Evolutionary conservation across 1,140 invertebrate genomes (phyloP).

Genomic region (Ceratina calcarata): DNA sequence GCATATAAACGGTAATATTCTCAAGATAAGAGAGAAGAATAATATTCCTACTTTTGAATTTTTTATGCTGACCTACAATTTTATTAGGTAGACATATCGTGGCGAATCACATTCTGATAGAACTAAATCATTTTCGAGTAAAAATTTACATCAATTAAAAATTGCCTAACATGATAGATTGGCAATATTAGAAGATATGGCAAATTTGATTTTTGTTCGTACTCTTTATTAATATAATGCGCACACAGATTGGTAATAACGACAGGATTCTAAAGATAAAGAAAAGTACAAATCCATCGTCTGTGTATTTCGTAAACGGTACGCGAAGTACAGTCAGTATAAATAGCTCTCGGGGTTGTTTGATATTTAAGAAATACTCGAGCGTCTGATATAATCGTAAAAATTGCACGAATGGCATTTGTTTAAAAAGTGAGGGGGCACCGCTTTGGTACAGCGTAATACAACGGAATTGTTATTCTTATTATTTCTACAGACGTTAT

Average conservation of each 20-base stretch:
- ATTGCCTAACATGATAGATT: too few species aligned
- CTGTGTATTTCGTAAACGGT: neutral
- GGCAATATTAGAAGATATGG: too few species aligned
- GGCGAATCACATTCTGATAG: too few species aligned
- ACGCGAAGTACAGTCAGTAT: neutral
- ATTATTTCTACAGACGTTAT: constrained; percentile 50
- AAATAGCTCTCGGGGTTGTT: neutral
- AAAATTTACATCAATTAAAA: too few species aligned
- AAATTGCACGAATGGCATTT: neutral
- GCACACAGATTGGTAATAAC: too few species aligned
- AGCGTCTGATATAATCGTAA: constrained; percentile 22
- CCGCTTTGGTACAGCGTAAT: constrained; percentile 3
- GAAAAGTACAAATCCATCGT: too few species aligned
- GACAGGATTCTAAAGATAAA: too few species aligned
- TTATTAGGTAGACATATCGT: too few species aligned
- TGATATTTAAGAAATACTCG: constrained; percentile 25
- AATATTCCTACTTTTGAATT: neutral
- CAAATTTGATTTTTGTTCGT: too few species aligned
- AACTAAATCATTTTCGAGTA: too few species aligned
- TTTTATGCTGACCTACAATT: neutral
- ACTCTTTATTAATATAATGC: too few species aligned
- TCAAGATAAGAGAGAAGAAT: neutral
- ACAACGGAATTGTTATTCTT: constrained; percentile 26
- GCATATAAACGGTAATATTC: neutral
- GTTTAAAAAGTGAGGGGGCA: neutral